Evolutionary conservation across 2,888 invertebrate species (phyloP).

Genomic region (Agrochola lychnidis): DNA sequence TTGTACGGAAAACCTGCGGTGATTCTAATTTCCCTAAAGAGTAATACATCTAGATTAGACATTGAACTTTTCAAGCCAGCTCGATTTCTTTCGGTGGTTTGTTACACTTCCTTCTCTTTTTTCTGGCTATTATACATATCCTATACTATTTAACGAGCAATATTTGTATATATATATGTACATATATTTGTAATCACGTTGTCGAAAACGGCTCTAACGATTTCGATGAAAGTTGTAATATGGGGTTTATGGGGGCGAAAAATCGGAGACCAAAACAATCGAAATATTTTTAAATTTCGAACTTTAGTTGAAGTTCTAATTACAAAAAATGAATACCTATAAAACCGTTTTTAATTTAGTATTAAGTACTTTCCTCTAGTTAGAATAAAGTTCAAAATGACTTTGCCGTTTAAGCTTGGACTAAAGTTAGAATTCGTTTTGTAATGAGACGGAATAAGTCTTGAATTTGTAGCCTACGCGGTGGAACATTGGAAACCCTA

Average conservation of each 20-base stretch:
- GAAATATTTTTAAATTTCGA: neutral
- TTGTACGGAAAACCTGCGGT: conserved; percentile 28
- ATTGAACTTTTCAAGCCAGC: conserved; percentile 26
- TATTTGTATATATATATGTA: too few relatives aligned
- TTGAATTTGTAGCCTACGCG: neutral
- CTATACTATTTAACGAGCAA: too few relatives aligned
- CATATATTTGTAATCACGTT: too few relatives aligned
- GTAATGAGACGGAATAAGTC: neutral
- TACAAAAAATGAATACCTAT: neutral
- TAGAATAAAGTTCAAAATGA: neutral
- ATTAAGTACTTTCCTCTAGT: neutral
- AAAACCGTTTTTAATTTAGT: neutral
- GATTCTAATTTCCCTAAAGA: conserved; percentile 60
- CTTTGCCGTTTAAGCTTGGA: too few relatives aligned
- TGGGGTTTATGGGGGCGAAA: too few relatives aligned
- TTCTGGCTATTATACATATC: too few relatives aligned
- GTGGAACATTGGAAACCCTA: conserved; percentile 30
- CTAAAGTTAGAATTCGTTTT: neutral
- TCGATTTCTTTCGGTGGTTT: conserved; percentile 25
- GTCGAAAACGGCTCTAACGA: too few relatives aligned
- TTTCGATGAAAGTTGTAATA: too few relatives aligned
- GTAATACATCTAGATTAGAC: conserved; percentile 47
- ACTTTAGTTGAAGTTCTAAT: neutral
- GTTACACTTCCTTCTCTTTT: neutral
- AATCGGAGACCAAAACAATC: too few relatives aligned